Percentiles rank a stretch among this genome's conserved stretches.
Conservation (phyloP, 2,888 invertebrate species). For the Drepanosiphum platanoidis region DNA sequence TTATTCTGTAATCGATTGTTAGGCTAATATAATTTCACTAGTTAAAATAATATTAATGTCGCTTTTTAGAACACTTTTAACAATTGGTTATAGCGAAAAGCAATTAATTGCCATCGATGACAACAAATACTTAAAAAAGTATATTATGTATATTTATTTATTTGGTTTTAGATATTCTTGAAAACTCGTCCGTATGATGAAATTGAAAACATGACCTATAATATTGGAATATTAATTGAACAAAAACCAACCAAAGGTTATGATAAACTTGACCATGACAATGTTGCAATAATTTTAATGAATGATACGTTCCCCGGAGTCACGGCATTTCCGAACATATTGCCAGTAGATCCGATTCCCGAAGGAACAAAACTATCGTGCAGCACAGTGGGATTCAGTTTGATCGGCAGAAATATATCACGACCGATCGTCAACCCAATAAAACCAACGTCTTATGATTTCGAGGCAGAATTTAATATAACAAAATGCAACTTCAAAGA, state of each 20-base stretch:
- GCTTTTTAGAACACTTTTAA: too few relatives aligned
- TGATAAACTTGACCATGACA: neutral
- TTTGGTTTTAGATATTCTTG: neutral
- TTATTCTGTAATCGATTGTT: too few relatives aligned
- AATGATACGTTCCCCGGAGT: conserved; percentile 24
- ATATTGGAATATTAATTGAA: neutral
- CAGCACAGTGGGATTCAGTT: neutral
- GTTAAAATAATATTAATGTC: too few relatives aligned
- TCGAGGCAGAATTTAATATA: neutral
- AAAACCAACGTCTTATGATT: neutral
- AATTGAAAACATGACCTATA: neutral
- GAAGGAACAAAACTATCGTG: neutral
- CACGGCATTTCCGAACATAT: neutral
- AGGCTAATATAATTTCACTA: too few relatives aligned
- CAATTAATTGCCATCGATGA: too few relatives aligned
- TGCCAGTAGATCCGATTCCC: neutral
- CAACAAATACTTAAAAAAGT: too few relatives aligned
- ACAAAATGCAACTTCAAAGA: neutral
- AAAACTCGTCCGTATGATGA: neutral
- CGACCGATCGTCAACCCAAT: neutral
- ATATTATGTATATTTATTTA: too few relatives aligned
- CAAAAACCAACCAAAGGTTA: neutral
- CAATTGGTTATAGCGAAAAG: too few relatives aligned
- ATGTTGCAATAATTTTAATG: neutral
- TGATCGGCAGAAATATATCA: neutral